Conservation (phyloP, 2,113 vertebrate species). For the Electrona antarctica region DNA sequence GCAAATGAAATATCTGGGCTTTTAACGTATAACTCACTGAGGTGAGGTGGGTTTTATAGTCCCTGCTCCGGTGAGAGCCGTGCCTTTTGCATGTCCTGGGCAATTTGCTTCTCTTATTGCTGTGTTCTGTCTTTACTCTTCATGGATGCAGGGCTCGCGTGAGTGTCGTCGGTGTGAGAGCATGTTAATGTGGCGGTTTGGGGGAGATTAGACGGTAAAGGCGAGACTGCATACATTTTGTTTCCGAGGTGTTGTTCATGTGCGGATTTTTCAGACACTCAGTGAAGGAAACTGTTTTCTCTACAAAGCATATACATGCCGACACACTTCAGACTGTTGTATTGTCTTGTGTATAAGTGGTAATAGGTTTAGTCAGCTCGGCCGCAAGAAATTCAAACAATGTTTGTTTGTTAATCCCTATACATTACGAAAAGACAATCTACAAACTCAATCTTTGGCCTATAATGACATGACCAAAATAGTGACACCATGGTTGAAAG, state of each 20-base stretch:
- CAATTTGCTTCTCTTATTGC: slow-evolving; percentile 70
- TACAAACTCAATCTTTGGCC: no score
- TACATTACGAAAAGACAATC: neutral
- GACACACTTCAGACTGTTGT: neutral
- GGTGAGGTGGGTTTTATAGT: slow-evolving; percentile 73
- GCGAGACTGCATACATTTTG: no score
- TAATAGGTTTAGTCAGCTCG: neutral
- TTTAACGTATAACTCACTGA: slow-evolving; percentile 72
- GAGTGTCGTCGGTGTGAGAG: slow-evolving; percentile 41
- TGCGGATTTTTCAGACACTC: no score
- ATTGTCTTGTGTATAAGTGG: neutral
- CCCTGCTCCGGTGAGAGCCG: slow-evolving; percentile 59
- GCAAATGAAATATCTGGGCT: slow-evolving; percentile 77
- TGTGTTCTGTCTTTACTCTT: slow-evolving; percentile 56
- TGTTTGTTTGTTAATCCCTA: neutral
- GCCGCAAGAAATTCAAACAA: neutral
- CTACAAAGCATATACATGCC: no score
- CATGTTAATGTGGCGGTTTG: neutral
- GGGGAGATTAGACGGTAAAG: no score
- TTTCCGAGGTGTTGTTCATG: no score
- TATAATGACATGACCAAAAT: no score
- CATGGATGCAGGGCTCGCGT: slow-evolving; percentile 14
- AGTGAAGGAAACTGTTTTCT: no score
- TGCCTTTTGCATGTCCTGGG: slow-evolving; percentile 64
- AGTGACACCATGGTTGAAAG: no score